A percentile compares a stretch with the other conserved stretches of the same genome.
Evolutionary conservation across 1,140 invertebrate genomes (phyloP).

Genomic region (Bombus confusus): DNA sequence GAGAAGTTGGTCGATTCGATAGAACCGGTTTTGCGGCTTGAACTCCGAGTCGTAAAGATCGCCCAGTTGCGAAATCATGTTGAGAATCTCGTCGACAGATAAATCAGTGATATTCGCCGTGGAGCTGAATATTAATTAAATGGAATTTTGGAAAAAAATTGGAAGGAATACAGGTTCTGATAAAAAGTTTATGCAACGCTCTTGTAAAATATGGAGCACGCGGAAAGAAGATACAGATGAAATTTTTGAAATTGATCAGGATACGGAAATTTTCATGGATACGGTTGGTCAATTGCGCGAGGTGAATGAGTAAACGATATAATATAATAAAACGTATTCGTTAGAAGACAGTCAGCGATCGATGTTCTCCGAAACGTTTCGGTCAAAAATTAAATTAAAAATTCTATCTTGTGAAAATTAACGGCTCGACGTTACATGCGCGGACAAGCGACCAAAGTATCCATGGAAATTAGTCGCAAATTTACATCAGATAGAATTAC

Average conservation of each 20-base stretch:
- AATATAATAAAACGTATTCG: background rate
- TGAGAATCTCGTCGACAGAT: constrained; percentile 35
- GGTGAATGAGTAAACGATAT: background rate
- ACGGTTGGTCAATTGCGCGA: too few relatives aligned
- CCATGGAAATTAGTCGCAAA: background rate
- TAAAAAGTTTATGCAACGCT: background rate
- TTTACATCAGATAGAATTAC: background rate
- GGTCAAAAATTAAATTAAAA: constrained; percentile 18
- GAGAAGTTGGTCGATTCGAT: constrained; percentile 52
- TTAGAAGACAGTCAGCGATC: background rate
- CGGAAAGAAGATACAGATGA: background rate
- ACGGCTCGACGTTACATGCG: background rate
- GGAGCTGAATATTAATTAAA: constrained; percentile 36
- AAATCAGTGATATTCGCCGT: constrained; percentile 42
- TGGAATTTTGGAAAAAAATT: background rate
- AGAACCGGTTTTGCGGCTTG: background rate
- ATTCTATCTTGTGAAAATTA: constrained; percentile 14
- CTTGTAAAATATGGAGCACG: background rate
- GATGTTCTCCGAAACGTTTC: background rate
- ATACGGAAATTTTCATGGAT: background rate
- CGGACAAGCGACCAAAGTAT: background rate
- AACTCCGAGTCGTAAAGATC: constrained; percentile 53
- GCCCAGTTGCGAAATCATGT: constrained; percentile 51
- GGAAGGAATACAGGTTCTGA: too few relatives aligned
- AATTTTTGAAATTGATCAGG: background rate